Evolutionary conservation across 2,113 vertebrate genomes (phyloP).

Genomic region (Coreoperca whiteheadi): DNA sequence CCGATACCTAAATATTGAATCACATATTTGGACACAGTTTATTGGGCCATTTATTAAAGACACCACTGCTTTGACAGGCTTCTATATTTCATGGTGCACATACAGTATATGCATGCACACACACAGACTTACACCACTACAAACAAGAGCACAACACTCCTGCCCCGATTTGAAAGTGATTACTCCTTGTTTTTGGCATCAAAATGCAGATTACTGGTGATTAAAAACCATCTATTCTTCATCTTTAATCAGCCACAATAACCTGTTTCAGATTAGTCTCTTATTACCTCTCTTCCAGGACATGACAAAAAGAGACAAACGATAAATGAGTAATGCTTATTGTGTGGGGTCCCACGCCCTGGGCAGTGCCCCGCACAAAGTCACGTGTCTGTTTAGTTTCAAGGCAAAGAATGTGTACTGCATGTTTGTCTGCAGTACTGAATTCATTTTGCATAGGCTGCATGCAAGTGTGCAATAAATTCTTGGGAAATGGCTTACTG

Average conservation of each 20-base stretch:
- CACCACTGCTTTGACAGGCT: not conserved
- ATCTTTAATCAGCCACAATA: not conserved
- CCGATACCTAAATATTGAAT: not conserved
- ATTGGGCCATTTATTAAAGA: not conserved
- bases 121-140: not conserved
- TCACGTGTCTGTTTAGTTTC: constrained; percentile 23
- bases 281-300: constrained; percentile 12
- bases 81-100: not conserved
- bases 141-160: not conserved
- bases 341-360: constrained; percentile 37
- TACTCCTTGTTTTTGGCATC: not conserved
- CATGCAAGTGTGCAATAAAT: not conserved
- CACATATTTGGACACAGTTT: not conserved
- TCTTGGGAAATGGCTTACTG: not conserved
- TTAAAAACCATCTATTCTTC: not conserved
- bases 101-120: not conserved
- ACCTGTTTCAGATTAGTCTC: constrained; percentile 12
- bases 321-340: constrained; percentile 55
- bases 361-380: constrained; percentile 42
- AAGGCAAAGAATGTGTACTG: constrained; percentile 10
- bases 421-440: not conserved
- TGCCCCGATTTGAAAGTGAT: not conserved
- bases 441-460: not conserved
- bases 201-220: not conserved
- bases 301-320: constrained; percentile 55